These are phyloP conservation scores for Dromaius novaehollandiae DNA, from an alignment of 2,113 vertebrate species.

Conservation along the genomic window DNA sequence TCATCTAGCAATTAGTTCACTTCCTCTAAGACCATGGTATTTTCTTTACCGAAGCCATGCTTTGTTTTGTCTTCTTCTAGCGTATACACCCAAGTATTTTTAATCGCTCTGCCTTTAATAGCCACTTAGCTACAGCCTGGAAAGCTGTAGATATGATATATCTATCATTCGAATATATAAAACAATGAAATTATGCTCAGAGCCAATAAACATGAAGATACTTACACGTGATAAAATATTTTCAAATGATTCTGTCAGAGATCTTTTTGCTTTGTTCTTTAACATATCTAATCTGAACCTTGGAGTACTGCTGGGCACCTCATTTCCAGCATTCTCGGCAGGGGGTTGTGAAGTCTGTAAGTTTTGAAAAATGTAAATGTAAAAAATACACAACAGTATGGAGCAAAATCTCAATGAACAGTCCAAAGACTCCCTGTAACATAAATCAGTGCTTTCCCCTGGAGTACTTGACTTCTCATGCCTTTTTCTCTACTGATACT, in stretches of 20 bases:
- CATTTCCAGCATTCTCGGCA: slow-evolving; percentile 74
- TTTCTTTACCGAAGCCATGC: not conserved
- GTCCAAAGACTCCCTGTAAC: not conserved
- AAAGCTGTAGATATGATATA: not conserved
- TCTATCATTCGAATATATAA: not conserved
- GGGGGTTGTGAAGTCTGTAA: slow-evolving; percentile 60
- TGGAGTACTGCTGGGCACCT: slow-evolving; percentile 78
- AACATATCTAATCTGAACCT: slow-evolving; percentile 89
- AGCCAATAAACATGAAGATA: not conserved
- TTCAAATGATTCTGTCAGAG: slow-evolving; percentile 92
- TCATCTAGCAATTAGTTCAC: not conserved
- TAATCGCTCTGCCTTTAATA: not conserved
- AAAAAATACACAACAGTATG: not conserved
- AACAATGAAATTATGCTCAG: not conserved
- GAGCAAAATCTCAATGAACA: not conserved
- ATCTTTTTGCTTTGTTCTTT: slow-evolving; percentile 91
- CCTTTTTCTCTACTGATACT: not conserved
- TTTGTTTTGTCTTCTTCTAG: not conserved
- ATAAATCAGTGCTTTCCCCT: not conserved
- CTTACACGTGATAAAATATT: slow-evolving; percentile 83
- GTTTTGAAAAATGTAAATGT: not conserved
- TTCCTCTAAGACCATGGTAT: not conserved
- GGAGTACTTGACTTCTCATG: not conserved
- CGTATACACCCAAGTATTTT: not conserved
- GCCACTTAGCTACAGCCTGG: not conserved